Evolutionary conservation across 2,888 invertebrate species (phyloP).

Genomic region (Myopa tessellatipennis): DNA sequence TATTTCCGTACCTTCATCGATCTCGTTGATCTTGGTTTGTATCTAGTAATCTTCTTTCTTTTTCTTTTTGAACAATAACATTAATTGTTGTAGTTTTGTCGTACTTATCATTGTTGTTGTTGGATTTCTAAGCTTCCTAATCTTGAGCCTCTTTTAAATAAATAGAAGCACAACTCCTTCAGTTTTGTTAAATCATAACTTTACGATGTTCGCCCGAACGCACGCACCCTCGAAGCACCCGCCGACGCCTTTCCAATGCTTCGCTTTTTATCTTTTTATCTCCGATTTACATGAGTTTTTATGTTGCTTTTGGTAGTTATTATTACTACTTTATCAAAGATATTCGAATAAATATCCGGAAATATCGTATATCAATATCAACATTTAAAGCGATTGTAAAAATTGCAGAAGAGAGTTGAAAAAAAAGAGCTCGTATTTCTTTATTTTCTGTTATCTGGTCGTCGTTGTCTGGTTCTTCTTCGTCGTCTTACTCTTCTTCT

Average conservation of each 20-base stretch:
- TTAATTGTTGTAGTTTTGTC: neutral
- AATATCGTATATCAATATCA: constrained; percentile 4
- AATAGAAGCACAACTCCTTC: neutral
- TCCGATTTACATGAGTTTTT: neutral
- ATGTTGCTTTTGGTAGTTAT: neutral
- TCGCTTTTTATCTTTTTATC: neutral
- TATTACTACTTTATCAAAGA: neutral
- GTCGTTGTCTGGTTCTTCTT: neutral
- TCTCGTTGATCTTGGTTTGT: too few relatives aligned
- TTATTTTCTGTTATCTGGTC: neutral
- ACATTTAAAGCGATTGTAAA: neutral
- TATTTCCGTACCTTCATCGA: too few relatives aligned
- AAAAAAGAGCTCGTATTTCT: neutral
- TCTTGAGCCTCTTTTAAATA: neutral
- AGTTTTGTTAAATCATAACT: neutral
- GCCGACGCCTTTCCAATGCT: neutral
- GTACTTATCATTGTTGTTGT: neutral
- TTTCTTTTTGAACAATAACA: too few relatives aligned
- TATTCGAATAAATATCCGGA: neutral
- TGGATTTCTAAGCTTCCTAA: neutral
- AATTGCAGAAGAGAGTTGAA: neutral
- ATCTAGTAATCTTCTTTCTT: too few relatives aligned
- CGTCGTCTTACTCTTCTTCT: neutral
- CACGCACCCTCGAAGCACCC: too few relatives aligned
- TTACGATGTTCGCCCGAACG: neutral